Base-by-base conservation (phyloP, 35 echinoderm and acorn worm genomes). In the Amphiura filiformis region DNA sequence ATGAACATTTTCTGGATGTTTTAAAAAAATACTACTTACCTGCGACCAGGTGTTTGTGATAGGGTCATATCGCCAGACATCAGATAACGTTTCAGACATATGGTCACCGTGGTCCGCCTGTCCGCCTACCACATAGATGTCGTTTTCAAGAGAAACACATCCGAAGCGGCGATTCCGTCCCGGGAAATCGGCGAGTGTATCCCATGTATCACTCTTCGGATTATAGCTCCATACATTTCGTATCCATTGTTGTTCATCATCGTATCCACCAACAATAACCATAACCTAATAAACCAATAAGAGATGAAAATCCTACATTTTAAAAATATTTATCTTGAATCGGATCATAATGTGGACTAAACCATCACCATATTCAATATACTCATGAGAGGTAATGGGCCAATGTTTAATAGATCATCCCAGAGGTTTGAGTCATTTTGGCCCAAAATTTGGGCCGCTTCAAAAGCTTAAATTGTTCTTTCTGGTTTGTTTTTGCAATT, bases 11-110 rank as follows among this genome's bases (percentile, higher is more conserved):
- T n/a, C n/a, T n/a, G n/a, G n/a, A n/a, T n/a, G n/a, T n/a, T n/a
- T n/a, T n/a, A n/a, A n/a, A n/a, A n/a, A n/a, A n/a, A n/a, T n/a
- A n/a, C n/a, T n/a, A n/a, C n/a, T n/a, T n/a, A 70, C 61, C 87
- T 93, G 90, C 37, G 90, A 86, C 96, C 96, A 99, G 13, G 86
- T 94, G 65, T 99, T 80, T 9, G 93, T 92, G 76, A 92, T 83
- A 20, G 96, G 95, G 39, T 99, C 93, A 87, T 99, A 99, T 26
- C 90, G 87, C 96, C 96, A 99, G 0, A 92, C 96, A 61, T 99
- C 96, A 0, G 96, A 82, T 14, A 99, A 82, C 31, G 96, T 99
- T 79, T 99, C 96, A 17, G 96, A 92, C 89, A 99, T 89, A 42
- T 90, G 78, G 17, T 89, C 88, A 23, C 89, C 90, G 39, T 95